Base-by-base conservation (phyloP, 2,113 vertebrate genomes). In the Seriola dumerili region DNA sequence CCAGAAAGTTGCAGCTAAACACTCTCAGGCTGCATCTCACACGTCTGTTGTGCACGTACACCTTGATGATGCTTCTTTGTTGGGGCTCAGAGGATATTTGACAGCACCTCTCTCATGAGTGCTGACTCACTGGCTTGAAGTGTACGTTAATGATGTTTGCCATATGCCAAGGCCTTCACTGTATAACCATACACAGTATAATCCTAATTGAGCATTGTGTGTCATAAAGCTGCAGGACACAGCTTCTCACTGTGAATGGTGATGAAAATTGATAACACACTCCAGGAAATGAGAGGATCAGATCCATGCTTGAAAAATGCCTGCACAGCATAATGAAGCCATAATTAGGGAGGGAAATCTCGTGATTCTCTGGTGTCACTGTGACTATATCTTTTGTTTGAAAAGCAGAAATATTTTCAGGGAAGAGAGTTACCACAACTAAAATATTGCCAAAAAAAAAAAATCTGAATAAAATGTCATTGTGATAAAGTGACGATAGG, bases 181-280 rank as follows among this genome's bases (percentile, higher is more conserved):
- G 72, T 78, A 85, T 78, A 85, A 78, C 80, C 66, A 55, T 68
- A 81, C 86, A n/a, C 85, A 85, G 85, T 84, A 3, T 84, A 89
- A 89, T 89, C 63, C 84, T 90, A 92, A 89, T 92, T 90, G 93
- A 92, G 84, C 73, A 54, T 76, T 82, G 88, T 88, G 78, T 85
- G 79, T 85, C 80, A 77, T 84, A 70, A 86, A 90, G 84, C 91
- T 78, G 86, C 90, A 84, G 86, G 91, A 90, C 81, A 78, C 64
- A 64, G 75, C 79, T 42, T 65, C 82, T 85, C 70, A 57, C 73
- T 59, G 90, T 57, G 85, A 89, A 85, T 72, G 69, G 81, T 78
- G 88, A 89, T 91, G 83, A 76, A 81, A 91, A 92, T 88, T 87
- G 87, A 92, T 89, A 92, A 83, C 74, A 72, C 83, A 62, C 85